Evolutionary conservation across 2,113 vertebrate species (phyloP).

Genomic region (Acrocephalus kingi): DNA sequence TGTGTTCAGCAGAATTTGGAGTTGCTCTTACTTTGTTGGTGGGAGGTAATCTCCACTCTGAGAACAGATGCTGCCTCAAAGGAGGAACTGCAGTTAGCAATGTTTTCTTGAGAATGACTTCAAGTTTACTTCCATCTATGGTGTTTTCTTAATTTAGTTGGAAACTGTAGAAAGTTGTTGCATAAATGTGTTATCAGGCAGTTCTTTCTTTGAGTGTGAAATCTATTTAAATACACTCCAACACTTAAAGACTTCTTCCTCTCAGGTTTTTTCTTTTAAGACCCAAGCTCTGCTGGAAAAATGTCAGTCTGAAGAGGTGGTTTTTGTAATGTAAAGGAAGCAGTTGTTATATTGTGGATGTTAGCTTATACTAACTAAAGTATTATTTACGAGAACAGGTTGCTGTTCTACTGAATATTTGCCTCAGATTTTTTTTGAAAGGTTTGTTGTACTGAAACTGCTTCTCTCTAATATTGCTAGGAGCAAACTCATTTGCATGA

Average conservation of each 20-base stretch:
- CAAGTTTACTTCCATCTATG: background rate
- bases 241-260: background rate
- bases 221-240: background rate
- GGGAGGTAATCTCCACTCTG: background rate
- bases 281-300: background rate
- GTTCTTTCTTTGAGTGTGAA: background rate
- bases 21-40: background rate
- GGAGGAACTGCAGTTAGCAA: background rate
- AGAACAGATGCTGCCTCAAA: background rate
- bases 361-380: background rate
- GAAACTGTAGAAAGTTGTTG: background rate
- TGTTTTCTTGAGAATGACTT: background rate
- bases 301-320: background rate
- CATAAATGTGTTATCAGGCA: background rate
- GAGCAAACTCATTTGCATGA: background rate
- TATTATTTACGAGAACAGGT: background rate
- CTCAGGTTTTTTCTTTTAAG: background rate
- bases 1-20: background rate
- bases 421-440: background rate
- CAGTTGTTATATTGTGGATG: background rate
- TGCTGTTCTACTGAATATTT: background rate
- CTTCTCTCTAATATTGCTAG: background rate
- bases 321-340: background rate
- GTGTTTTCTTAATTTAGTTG: background rate
- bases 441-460: background rate